phyloP scores from a whole-genome alignment of 2,888 invertebrate species.

The Nemotelus pantherinus region DNA sequence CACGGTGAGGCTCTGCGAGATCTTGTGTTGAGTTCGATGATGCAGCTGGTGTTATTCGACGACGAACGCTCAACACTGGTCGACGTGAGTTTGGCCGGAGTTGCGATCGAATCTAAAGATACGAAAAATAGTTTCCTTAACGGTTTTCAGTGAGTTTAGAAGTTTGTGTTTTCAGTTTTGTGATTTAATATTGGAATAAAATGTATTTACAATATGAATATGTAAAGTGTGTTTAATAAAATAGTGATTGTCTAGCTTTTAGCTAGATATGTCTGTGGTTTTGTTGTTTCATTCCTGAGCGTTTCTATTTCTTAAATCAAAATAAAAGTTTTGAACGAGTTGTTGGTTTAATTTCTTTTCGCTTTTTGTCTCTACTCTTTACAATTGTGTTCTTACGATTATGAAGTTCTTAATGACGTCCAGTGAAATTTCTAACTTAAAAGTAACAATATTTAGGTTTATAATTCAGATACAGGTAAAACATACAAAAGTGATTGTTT shows the following conservation, averaged over 20 bases:
- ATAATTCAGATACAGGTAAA: too few relatives aligned
- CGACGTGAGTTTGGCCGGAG: conserved; percentile 56
- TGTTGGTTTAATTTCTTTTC: conserved; percentile 39
- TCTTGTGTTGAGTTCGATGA: conserved; percentile 50
- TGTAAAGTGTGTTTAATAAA: conserved; percentile 26
- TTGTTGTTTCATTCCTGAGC: conserved; percentile 28
- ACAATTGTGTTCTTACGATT: too few relatives aligned
- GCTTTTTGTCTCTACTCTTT: neutral
- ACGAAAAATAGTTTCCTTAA: conserved; percentile 2
- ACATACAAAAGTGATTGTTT: too few relatives aligned
- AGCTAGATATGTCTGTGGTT: conserved; percentile 4
- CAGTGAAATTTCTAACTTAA: too few relatives aligned
- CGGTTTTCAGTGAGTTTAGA: neutral
- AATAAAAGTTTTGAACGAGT: conserved; percentile 35
- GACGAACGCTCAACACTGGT: conserved; percentile 61
- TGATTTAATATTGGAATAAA: neutral
- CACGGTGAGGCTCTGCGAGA: conserved; percentile 57
- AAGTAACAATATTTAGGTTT: too few relatives aligned
- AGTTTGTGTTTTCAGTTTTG: conserved; percentile 1
- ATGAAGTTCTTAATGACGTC: too few relatives aligned
- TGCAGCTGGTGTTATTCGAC: conserved; percentile 54
- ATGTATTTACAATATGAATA: conserved; percentile 8
- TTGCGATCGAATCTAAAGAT: conserved; percentile 45
- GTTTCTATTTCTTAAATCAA: neutral
- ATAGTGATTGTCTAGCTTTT: conserved; percentile 16